Evolutionary conservation across 2,113 vertebrate genomes (phyloP), one percentile per base, ranked within the genome.

Genomic region (Spea multiplicata): DNA sequence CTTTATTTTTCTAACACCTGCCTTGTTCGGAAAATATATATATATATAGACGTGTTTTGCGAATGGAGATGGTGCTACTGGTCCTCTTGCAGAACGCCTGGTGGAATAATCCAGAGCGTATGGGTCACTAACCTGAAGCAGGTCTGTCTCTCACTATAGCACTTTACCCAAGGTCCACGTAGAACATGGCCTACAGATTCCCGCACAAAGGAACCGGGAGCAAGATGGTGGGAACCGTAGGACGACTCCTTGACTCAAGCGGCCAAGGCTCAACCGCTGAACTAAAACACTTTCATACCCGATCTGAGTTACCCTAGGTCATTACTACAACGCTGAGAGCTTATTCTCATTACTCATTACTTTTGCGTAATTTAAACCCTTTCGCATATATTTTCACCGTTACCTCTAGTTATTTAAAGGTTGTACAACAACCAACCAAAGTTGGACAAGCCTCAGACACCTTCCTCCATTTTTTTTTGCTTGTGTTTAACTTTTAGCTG

Each of bases 51-150:
- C 53, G 67, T 61, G 62, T 68, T 50, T 47, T 79, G 45, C 61
- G 53, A 48, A 68, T 68, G 71, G 61, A 30, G 71, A 80, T 8
- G 78, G 78, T 80, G 78, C 78, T 80, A 80, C 30, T n/a, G 62
- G 47, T 49, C 71, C 71, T 16, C 75, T 52, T 10, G 50, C 50
- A 10, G 50, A 52, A 10, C 50, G 6, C 9, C 50, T 52, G 30
- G 30, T 30, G 30, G 30, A 53, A 53, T 12, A 53, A 53, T 53
- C 50, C 50, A 53, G 3, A 8, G 10, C 50, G 6, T 53, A 2
- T 53, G 6, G 10, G 50, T 53, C 50, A 6, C 10, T 53, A 53
- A 53, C 30, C 30, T 30, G 30, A 6, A 53, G 3, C 50, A 6
- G 6, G 10, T 8, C 50, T 8, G 10, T 52, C 16, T 30, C 6